Percentiles rank a stretch among this genome's conserved stretches.
phyloP scores from a whole-genome alignment of 2,888 invertebrate species.

The Oxyscelio sp. region DNA sequence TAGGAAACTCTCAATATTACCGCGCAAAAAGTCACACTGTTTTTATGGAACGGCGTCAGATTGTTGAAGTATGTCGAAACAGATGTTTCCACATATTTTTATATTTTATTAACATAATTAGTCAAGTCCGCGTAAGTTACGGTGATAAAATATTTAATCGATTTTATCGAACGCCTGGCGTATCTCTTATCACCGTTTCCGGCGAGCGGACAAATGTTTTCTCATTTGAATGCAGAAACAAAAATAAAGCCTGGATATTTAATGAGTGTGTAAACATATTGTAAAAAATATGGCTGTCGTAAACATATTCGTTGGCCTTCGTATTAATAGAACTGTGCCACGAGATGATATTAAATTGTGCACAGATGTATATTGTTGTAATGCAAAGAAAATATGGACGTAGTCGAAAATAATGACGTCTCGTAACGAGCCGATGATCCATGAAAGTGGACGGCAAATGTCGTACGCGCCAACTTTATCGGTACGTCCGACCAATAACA shows the following conservation, averaged over 20 bases:
- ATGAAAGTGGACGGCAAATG: conserved; percentile 69
- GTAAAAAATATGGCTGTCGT: conserved; percentile 52
- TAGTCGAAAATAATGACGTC: conserved; percentile 63
- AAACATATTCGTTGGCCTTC: conserved; percentile 51
- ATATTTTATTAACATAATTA: conserved; percentile 51
- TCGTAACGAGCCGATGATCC: conserved; percentile 73
- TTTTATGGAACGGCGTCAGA: conserved; percentile 14
- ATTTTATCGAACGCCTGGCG: not conserved
- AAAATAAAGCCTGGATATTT: conserved; percentile 23
- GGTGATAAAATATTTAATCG: conserved; percentile 13
- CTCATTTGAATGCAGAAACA: conserved; percentile 11
- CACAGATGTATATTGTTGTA: conserved; percentile 62
- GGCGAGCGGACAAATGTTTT: not conserved
- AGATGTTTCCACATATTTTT: conserved; percentile 53
- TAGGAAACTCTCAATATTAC: conserved; percentile 30
- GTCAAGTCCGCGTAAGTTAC: conserved; percentile 1
- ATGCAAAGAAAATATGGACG: conserved; percentile 55
- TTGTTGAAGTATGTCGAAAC: conserved; percentile 25
- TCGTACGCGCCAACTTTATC: conserved; percentile 70
- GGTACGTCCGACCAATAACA: conserved; percentile 61
- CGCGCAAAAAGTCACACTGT: conserved; percentile 25
- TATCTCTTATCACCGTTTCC: conserved; percentile 2
- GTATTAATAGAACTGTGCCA: conserved; percentile 70
- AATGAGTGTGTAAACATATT: conserved; percentile 35
- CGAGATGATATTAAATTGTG: conserved; percentile 63